Evolutionary conservation across 2,113 vertebrate genomes (phyloP), one percentile per base, ranked within the genome.

Genomic region (Trinectes maculatus): DNA sequence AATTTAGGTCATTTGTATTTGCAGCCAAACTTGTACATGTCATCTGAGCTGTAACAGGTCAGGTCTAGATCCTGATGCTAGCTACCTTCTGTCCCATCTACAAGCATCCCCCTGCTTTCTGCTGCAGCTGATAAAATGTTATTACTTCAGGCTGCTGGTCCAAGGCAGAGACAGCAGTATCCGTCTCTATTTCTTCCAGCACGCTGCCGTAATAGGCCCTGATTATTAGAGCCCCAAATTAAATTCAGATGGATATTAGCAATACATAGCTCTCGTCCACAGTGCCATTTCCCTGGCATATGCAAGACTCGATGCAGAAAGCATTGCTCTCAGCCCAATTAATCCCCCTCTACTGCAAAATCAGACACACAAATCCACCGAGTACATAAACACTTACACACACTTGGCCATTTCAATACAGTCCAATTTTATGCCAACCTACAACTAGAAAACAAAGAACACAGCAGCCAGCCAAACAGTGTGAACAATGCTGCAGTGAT

Each of bases 201-300:
- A 93, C 92, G 91, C 93, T 90, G 91, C 60, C 90, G 81, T 96
- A 95, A 96, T 96, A 94, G 94, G 94, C 91, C 91, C 91, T 94
- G 94, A 96, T 96, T 96, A 94, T 95, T 95, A 95, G 93, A 74
- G 56, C 21, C 93, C 92, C 96, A 98, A 97, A 97, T 96, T 93
- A 94, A 96, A 97, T 96, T 95, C 91, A 92, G 93, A 93, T 95
- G 95, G 95, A 97, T 96, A 94, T 97, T 95, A 95, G 95, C 93
- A 92, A 92, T 96, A 95, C 95, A 95, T 92, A 95, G 95, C 95
- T 94, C 93, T 94, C 92, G 91, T 94, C 93, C 93, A 93, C 94
- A 94, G 93, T 94, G 93, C 94, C 89, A 95, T 96, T 96, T 96
- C 94, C 94, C 93, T 94, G 92, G 89, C 93, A 94, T 94, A 92